Evolutionary conservation across 2,797 vertebrate species (phyloP).

Genomic region (Pangasius djambal): DNA sequence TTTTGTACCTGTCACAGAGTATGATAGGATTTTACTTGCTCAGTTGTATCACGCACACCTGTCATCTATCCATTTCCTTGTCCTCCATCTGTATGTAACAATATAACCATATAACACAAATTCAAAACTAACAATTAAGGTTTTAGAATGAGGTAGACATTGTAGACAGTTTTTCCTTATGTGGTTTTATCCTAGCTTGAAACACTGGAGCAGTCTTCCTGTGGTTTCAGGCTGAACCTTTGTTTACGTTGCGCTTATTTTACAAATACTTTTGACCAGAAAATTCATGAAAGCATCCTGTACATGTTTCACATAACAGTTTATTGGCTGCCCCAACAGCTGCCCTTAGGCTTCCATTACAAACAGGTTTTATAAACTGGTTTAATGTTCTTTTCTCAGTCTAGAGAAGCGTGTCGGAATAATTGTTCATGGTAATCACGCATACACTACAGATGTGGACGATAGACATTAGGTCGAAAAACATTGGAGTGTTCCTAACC

Average conservation of each 20-base stretch:
- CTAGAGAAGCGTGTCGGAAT: neutral
- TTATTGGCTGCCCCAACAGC: neutral
- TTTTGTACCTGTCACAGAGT: neutral
- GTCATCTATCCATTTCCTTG: neutral
- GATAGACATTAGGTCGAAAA: neutral
- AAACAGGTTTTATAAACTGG: neutral
- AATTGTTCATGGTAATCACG: neutral
- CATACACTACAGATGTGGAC: neutral
- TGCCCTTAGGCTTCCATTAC: neutral
- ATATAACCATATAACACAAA: neutral
- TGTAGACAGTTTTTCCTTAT: neutral
- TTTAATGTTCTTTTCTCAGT: neutral
- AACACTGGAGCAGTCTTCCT: neutral
- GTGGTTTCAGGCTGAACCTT: neutral
- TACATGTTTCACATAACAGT: slow-evolving; percentile 11
- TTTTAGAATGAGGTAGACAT: neutral
- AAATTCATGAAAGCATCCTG: slow-evolving; percentile 7
- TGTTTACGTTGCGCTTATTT: neutral
- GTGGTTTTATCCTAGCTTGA: neutral
- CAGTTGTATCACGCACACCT: neutral
- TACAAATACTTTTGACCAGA: neutral
- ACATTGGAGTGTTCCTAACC: neutral
- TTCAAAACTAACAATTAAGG: neutral
- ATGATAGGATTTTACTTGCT: neutral
- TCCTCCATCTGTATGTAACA: neutral